A percentile compares a stretch with the other conserved stretches of the same genome.
phyloP scores from a whole-genome alignment of 37 sponge, comb jelly and placozoan genomes.

The Halichondria panicea region DNA sequence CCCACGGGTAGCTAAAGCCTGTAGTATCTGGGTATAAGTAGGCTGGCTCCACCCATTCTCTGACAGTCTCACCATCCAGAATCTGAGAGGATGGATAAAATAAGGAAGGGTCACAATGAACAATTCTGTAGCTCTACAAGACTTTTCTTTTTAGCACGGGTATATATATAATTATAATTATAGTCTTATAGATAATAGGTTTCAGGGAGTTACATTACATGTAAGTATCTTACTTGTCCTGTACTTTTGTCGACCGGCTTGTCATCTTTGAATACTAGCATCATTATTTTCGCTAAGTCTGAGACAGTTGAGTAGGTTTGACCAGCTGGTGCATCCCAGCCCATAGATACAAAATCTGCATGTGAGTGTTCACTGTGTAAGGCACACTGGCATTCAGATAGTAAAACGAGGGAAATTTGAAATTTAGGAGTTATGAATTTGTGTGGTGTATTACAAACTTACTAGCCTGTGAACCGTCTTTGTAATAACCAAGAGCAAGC shows the following conservation, averaged over 20 bases:
- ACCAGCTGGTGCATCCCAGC: conserved; percentile 82
- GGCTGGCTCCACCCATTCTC: conserved; percentile 76
- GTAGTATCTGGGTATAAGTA: conserved; percentile 52
- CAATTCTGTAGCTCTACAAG: no score
- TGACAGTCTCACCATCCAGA: conserved; percentile 71
- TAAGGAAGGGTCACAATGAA: no score
- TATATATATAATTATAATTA: no score
- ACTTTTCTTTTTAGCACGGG: no score
- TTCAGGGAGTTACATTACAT: no score
- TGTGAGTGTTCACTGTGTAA: no score
- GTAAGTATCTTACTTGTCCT: conserved; percentile 57
- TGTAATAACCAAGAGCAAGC: conserved; percentile 67
- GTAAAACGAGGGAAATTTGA: no score
- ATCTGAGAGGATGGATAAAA: no score
- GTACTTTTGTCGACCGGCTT: conserved; percentile 1
- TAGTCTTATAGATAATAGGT: no score
- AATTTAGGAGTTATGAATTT: not conserved
- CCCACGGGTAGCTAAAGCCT: conserved; percentile 76
- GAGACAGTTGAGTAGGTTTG: conserved; percentile 57
- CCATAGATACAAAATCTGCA: conserved; percentile 62
- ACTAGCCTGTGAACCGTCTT: conserved; percentile 45
- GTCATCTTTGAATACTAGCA: conserved; percentile 43
- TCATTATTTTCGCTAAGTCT: conserved; percentile 69
- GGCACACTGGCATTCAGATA: no score
- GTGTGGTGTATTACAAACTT: not conserved